A percentile compares a stretch with the other conserved stretches of the same genome.
These are phyloP conservation scores for Bradypodion ventrale DNA, from an alignment of 2,797 vertebrate species.

Conservation along the genomic window DNA sequence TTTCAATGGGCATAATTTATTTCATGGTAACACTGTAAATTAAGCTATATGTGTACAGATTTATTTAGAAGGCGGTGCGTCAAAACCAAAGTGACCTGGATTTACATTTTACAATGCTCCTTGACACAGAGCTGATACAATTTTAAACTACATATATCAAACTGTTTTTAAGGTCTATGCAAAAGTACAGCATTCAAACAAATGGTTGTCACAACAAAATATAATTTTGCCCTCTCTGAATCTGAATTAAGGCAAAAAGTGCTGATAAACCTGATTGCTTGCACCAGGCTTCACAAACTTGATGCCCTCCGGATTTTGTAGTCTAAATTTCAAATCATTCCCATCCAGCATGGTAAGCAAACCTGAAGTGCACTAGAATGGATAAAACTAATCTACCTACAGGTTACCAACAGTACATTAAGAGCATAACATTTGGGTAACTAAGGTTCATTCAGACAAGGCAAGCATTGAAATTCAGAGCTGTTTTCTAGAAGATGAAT, in stretches of 20 bases:
- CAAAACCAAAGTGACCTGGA: accelerated
- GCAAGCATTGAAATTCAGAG: too few species aligned
- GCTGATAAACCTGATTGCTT: background rate
- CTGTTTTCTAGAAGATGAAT: background rate
- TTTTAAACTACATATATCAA: background rate
- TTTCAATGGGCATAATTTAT: background rate
- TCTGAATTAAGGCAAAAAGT: background rate
- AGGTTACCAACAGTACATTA: background rate
- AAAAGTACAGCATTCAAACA: background rate
- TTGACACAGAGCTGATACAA: background rate
- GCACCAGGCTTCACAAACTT: background rate
- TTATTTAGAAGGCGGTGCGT: background rate
- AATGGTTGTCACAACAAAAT: background rate
- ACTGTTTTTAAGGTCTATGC: background rate
- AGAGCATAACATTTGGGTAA: background rate
- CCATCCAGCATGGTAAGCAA: background rate
- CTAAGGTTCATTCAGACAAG: background rate
- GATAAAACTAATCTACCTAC: background rate
- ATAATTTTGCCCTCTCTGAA: background rate
- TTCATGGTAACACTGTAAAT: too few species aligned
- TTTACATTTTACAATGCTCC: background rate
- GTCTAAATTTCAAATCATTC: too few species aligned
- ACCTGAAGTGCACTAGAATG: background rate
- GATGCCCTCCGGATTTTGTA: too few species aligned
- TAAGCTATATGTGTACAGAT: background rate